Evolutionary conservation across 1,140 invertebrate species (phyloP), one percentile per base, ranked within the genome.

Genomic region (Temnothorax curvispinosus): DNA sequence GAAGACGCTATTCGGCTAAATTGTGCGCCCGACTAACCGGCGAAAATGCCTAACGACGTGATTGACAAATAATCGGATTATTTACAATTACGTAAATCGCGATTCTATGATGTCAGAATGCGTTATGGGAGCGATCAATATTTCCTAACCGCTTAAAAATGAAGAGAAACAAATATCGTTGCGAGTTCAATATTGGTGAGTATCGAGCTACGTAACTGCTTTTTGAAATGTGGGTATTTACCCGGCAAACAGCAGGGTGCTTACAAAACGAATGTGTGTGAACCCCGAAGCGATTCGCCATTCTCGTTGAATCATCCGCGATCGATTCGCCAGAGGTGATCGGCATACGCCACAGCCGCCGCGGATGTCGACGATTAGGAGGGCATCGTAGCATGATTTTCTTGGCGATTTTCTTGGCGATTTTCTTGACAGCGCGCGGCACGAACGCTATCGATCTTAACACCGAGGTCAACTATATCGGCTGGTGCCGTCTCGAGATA

Each of bases 401-500:
- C 38, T 41, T 6, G 38, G 8, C n/a, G 13, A 21, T 81, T 71
- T 62, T 47, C 54, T 54, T 21, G 58, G 8, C n/a, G 13, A 21
- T 81, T 71, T 62, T 47, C 54, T 54, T 21, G 58, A n/a, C 38
- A 7, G 9, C 52, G n/a, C 18, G 41, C 15, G n/a, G 18, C 52
- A 8, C 52, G 54, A 52, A 52, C 18, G 11, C 47, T 52, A 85
- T 85, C 74, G 82, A 85, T 85, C 82, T 85, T 85, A 56, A 69
- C 21, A 44, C 41, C 32, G 27, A 13, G 35, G 62, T 77, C 76
- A 27, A 76, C 58, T 21, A 74, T 74, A 6, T 6, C 56, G 56
- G 35, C 72, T 50, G 50, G 50, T 32, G 72, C 72, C 75, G 75
- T 64, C 71, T 67, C 75, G 75, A 67, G 75, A 80, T 56, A 67